phyloP scores from a whole-genome alignment of 2,888 invertebrate genomes.

The Diadromus collaris region DNA sequence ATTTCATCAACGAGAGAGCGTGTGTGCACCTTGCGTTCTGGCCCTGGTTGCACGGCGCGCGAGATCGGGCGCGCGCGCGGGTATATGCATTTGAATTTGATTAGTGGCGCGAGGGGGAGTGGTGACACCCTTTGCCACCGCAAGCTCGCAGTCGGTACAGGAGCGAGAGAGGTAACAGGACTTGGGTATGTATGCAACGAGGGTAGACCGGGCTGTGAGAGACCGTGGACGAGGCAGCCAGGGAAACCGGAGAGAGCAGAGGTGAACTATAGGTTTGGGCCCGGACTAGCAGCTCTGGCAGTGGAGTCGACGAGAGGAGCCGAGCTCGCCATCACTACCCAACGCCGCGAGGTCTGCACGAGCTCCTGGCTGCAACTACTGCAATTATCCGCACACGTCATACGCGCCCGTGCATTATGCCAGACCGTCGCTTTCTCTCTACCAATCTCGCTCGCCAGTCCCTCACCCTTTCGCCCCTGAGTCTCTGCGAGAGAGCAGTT shows the following conservation, averaged over 20 bases:
- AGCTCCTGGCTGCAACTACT: conserved; percentile 74
- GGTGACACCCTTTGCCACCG: conserved; percentile 79
- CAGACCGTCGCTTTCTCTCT: conserved; percentile 51
- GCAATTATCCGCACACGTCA: conserved; percentile 79
- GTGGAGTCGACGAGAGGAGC: conserved; percentile 45
- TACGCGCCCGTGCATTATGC: conserved; percentile 74
- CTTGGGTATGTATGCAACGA: conserved; percentile 24
- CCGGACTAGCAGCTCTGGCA: conserved; percentile 36
- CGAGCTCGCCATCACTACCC: conserved; percentile 59
- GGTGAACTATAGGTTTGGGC: conserved; percentile 40
- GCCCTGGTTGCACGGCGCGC: conserved; percentile 54
- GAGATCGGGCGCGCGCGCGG: conserved; percentile 53
- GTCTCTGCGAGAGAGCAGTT: conserved; percentile 32
- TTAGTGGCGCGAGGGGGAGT: conserved; percentile 76
- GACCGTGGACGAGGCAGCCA: conserved; percentile 40
- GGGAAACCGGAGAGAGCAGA: conserved; percentile 43
- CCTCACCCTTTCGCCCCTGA: neutral
- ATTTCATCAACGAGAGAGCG: conserved; percentile 77
- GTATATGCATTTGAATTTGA: conserved; percentile 79
- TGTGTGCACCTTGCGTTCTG: conserved; percentile 66
- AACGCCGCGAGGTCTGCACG: conserved; percentile 69
- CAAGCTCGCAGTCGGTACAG: conserved; percentile 73
- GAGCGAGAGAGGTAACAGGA: conserved; percentile 39
- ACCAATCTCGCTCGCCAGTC: conserved; percentile 45
- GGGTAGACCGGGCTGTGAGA: conserved; percentile 12